A percentile compares a stretch with the other conserved stretches of the same genome.
Conservation (phyloP, 1,140 invertebrate genomes). For the Littorina saxatilis region DNA sequence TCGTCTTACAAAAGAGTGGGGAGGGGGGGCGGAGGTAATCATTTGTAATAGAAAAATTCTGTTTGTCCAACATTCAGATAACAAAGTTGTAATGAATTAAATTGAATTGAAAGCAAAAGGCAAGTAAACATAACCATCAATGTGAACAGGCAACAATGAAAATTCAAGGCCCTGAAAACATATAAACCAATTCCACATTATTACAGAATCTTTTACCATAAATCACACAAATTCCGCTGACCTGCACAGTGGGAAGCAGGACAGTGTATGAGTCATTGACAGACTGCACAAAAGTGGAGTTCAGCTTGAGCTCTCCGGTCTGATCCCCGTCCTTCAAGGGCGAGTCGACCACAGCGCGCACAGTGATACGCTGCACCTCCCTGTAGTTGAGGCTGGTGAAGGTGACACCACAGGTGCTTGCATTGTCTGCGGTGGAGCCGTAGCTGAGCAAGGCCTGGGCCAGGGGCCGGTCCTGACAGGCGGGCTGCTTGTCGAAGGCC, state of each 20-base stretch:
- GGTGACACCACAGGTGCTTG: conserved; percentile 41
- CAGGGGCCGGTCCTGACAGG: conserved; percentile 2
- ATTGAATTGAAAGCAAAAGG: no score
- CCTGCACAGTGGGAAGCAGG: conserved; percentile 7
- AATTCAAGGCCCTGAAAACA: no score
- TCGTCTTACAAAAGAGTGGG: no score
- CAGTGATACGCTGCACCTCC: conserved; percentile 28
- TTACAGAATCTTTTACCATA: no score
- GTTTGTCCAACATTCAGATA: no score
- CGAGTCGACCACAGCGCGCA: conserved; percentile 53
- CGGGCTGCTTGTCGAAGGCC: conserved; percentile 3
- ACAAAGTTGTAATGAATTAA: no score
- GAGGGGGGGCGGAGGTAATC: no score
- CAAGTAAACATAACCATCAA: no score
- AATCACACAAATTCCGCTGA: conserved; percentile 8
- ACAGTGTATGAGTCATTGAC: conserved; percentile 5
- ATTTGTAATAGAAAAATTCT: no score
- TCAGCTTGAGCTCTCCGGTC: conserved; percentile 28
- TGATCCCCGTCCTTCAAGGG: conserved; percentile 53
- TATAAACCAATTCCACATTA: no score
- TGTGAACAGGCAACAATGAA: no score
- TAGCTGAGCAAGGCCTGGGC: not conserved
- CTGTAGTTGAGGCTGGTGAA: conserved; percentile 54
- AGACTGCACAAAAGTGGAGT: not conserved
- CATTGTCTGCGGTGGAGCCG: not conserved